Percentiles rank a stretch among this genome's conserved stretches.
phyloP scores from a whole-genome alignment of 2,888 invertebrate species.

The Acanthosepion lycidas region DNA sequence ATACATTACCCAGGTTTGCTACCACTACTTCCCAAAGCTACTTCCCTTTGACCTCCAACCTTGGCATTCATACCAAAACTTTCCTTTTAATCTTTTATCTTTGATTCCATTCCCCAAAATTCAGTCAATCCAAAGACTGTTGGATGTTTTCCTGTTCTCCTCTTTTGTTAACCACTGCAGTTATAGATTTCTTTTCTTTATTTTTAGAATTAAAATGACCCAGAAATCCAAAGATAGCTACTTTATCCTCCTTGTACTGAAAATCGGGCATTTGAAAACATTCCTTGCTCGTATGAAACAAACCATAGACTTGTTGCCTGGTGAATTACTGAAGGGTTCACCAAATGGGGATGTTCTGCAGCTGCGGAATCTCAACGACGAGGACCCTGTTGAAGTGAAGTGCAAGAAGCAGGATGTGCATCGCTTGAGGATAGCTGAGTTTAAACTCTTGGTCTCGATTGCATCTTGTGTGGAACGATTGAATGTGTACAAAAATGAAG shows the following conservation, averaged over 20 bases:
- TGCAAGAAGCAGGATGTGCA: slow-evolving; percentile 57
- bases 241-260: slow-evolving; percentile 61
- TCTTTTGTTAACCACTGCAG: no score
- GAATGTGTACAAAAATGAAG: slow-evolving; percentile 60
- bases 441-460: slow-evolving; percentile 62
- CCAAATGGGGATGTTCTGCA: slow-evolving; percentile 51
- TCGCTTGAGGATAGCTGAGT: slow-evolving; percentile 50
- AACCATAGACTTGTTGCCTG: slow-evolving; percentile 64
- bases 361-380: slow-evolving; percentile 48
- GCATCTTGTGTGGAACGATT: slow-evolving; percentile 66
- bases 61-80: no score
- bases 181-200: neutral
- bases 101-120: no score
- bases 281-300: slow-evolving; percentile 54
- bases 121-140: no score
- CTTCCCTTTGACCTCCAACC: no score
- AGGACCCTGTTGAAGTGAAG: slow-evolving; percentile 46
- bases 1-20: no score
- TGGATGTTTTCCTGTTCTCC: no score
- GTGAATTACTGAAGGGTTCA: slow-evolving; percentile 58
- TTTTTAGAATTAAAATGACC: neutral
- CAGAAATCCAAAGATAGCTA: neutral
- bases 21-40: no score
- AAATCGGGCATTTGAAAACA: slow-evolving; percentile 64
- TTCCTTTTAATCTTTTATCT: no score